phyloP scores from a whole-genome alignment of 2,888 invertebrate genomes.

The Pristionchus exspectatus region DNA sequence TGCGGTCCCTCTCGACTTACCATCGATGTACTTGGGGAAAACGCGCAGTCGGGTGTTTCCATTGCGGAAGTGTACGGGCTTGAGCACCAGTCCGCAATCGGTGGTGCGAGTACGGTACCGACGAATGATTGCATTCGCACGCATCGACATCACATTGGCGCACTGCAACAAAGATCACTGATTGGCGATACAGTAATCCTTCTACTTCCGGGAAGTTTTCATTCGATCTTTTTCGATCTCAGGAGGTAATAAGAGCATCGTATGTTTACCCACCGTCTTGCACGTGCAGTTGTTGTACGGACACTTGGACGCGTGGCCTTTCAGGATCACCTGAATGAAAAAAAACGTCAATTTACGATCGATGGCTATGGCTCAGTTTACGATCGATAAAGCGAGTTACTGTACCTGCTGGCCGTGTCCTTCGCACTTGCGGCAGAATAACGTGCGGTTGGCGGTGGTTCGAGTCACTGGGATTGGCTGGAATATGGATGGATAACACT shows the following conservation, averaged over 20 bases:
- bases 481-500: background rate
- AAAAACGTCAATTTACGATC: conserved; percentile 21
- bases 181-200: background rate
- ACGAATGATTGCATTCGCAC: conserved; percentile 78
- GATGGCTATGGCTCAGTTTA: background rate
- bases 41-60: conserved; percentile 77
- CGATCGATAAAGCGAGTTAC: background rate
- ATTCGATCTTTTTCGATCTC: background rate
- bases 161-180: conserved; percentile 65
- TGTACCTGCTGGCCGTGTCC: conserved; percentile 72
- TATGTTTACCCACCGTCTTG: conserved; percentile 70
- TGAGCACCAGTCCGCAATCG: conserved; percentile 77
- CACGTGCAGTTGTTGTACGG: conserved; percentile 78
- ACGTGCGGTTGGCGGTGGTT: conserved; percentile 65
- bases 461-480: background rate
- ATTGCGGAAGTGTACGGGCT: conserved; percentile 78
- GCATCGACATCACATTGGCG: conserved; percentile 78
- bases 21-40: conserved; percentile 78
- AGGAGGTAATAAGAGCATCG: background rate
- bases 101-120: conserved; percentile 76
- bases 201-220: background rate
- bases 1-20: conserved; percentile 56
- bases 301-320: conserved; percentile 77
- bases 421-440: conserved; percentile 75
- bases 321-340: conserved; percentile 71